Conservation (phyloP, 1,140 invertebrate species). For the Aphaenogaster ashmeadi region DNA sequence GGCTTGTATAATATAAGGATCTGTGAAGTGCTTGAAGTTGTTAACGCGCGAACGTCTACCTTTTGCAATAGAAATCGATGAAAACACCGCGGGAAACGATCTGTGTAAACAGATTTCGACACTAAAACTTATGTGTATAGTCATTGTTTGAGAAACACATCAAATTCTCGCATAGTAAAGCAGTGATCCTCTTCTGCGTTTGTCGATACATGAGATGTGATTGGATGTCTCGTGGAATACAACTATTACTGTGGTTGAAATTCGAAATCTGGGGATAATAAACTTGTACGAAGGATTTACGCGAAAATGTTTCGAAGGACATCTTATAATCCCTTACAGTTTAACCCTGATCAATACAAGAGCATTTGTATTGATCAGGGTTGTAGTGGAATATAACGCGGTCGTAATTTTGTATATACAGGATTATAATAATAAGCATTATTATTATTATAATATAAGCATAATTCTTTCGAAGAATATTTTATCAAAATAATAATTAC, state of each 20-base stretch:
- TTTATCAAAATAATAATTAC: neutral
- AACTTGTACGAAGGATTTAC: conserved; percentile 31
- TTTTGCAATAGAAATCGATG: conserved; percentile 15
- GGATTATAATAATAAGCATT: neutral
- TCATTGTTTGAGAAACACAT: conserved; percentile 8
- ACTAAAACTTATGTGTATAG: neutral
- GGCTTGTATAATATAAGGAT: conserved; percentile 64
- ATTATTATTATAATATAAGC: neutral
- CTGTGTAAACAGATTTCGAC: neutral
- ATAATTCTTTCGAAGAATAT: neutral
- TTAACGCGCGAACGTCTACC: conserved; percentile 42
- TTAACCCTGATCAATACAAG: conserved; percentile 31
- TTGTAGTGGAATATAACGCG: neutral
- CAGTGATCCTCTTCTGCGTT: neutral
- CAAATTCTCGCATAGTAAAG: neutral
- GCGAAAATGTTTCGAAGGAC: conserved; percentile 28
- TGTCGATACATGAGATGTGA: conserved; percentile 9
- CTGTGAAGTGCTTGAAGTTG: conserved; percentile 36
- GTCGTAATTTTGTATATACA: neutral
- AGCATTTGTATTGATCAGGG: neutral
- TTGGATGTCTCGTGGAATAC: neutral
- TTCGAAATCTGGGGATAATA: conserved; percentile 39
- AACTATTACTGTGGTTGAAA: conserved; percentile 21
- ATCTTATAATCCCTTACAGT: conserved; percentile 36
- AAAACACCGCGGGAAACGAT: conserved; percentile 16